Evolutionary conservation across 2,113 vertebrate species (phyloP).

Genomic region (Hoplias malabaricus): DNA sequence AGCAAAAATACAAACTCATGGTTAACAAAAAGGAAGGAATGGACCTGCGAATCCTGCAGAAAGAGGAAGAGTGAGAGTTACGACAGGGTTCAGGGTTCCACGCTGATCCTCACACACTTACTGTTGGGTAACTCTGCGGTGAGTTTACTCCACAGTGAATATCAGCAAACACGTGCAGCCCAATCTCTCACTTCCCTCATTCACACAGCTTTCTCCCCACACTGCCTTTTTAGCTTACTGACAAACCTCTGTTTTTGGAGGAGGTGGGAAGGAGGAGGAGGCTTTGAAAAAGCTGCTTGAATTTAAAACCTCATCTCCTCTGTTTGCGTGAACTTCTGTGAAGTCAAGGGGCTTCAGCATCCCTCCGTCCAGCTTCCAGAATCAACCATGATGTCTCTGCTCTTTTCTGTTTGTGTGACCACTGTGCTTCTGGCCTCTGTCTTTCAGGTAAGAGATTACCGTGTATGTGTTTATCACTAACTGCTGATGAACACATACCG

Average conservation of each 20-base stretch:
- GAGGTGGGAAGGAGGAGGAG: no score
- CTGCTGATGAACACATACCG: no score
- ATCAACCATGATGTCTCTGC: conserved; percentile 10
- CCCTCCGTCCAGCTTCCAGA: not conserved
- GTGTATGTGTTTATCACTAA: no score
- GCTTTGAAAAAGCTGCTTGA: not conserved
- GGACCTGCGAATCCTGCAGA: not conserved
- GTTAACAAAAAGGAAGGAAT: no score
- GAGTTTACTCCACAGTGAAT: not conserved
- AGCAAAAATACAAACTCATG: no score
- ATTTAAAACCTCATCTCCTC: not conserved
- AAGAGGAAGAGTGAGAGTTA: no score
- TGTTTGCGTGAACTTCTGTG: not conserved
- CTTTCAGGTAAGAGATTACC: conserved; percentile 60
- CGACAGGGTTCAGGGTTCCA: no score
- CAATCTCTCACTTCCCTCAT: not conserved
- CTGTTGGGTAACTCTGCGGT: not conserved
- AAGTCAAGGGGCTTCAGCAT: not conserved
- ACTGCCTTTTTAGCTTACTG: not conserved
- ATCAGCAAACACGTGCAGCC: not conserved
- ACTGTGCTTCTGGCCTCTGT: conserved; percentile 48
- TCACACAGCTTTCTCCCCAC: not conserved
- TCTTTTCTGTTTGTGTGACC: conserved; percentile 7
- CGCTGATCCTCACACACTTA: no score
- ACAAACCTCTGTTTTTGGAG: not conserved